Base-by-base conservation (phyloP, 2,888 invertebrate species). In the Megamerina dolium region DNA sequence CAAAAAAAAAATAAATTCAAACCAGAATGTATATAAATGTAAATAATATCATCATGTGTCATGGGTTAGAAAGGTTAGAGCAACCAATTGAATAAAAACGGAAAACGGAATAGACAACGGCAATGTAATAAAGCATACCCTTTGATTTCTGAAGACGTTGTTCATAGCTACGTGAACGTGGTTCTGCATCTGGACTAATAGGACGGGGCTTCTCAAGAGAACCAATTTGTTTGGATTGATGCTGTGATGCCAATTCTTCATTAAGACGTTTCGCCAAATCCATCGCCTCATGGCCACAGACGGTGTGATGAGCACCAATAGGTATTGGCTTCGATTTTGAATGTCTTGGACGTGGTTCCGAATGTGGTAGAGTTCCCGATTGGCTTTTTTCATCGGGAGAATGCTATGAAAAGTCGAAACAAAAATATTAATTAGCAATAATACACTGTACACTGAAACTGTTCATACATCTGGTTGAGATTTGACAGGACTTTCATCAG, bases 211-310 rank as follows among this genome's bases (percentile, higher is more conserved):
- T 57, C 17, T 70, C 67, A 4, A 63, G 52, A 4, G 63, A 59
- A 2, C 62, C 60, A 9, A 52, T 50, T 18, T 58, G 54, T 13
- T 55, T 53, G 23, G 55, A 53, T 39, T 67, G 67, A 44, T 68
- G 68, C 50, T 70, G 68, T 1, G 64, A 61, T 12, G 72, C 70
- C 45, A 84, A 70, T 67, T 84, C 82, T 46, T 80, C 80, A 55
- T 74, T 82, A 41, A 84, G 74, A 2, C 83, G 73, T 60, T 83
- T 85, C 3, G 87, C 86, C 48, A 87, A 66, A 52, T 85, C 77
- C 55, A 82, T 81, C 17, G 87, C 87, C 70, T 87, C 87, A 63
- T 87, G 86, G 0, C 87, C 87, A 55, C 84, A 82, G 38, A 87
- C 87, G 10, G 87, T 87, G 70, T 83, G 83, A 60, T 83, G 72